Base-by-base conservation (phyloP, 1,140 invertebrate genomes). In the Drosophila tristis region DNA sequence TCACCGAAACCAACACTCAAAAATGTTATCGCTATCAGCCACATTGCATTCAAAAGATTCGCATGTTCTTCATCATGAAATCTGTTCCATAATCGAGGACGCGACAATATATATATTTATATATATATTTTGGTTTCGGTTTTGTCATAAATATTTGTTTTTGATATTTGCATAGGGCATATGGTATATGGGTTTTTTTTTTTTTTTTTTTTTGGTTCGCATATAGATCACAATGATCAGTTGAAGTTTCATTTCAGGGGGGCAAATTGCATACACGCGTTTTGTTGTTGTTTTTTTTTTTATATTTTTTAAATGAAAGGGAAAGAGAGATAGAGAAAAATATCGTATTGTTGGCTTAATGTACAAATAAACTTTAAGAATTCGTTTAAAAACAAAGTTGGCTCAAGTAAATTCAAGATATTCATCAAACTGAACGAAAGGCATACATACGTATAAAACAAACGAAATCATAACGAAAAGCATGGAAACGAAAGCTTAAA, bases 1-100 rank as follows among this genome's bases (percentile, higher is more conserved):
- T 99, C 99, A 92, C 99, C 99, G 94, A 99, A 99, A 92, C 98
- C 98, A 92, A 99, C 98, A 93, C 98, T 98, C 89, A 99, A 96
- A 95, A 99, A 97, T 89, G 98, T 99, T 92, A 98, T 99, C 90
- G 98, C 97, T 93, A 99, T 98, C 93, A 99, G 96, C 98, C 98
- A 99, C 98, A 99, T 98, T 86, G 98, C 97, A 94, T 99, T 99
- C 90, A 99, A 95, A 90, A 99, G 96, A 93, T 99, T 99, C 91
- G 97, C 97, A 94, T 99, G 98, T 93, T 98, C 97, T 93, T 97
- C 96, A 92, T 98, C 98, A 94, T 98, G 97, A 95, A 97, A 97
- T 94, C 97, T 98, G 93, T 90, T 90, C 89, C 66, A 78, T 80
- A 57, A 73, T 47, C 44, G 45, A 55, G 51, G 49, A 57, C 62